phyloP scores from a whole-genome alignment of 2,797 vertebrate genomes.

The Columba guinea region DNA sequence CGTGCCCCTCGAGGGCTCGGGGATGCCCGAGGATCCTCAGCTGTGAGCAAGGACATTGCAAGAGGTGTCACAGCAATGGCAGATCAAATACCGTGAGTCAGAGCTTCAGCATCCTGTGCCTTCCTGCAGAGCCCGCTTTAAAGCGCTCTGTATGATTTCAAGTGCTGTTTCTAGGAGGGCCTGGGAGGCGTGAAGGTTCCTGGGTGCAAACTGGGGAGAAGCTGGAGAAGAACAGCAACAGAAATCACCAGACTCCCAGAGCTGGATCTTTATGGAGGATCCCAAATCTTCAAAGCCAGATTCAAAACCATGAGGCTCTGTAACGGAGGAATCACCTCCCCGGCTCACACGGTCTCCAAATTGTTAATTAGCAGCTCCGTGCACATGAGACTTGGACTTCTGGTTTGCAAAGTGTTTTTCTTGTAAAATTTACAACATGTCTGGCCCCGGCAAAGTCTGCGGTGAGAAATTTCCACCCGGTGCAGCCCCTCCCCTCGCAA shows the following conservation, averaged over 20 bases:
- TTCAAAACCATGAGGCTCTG: neutral
- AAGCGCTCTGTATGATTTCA: neutral
- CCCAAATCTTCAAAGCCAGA: neutral
- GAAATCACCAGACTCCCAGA: neutral
- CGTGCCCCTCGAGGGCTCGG: fast-evolving
- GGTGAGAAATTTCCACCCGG: constrained; percentile 47
- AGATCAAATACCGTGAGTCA: fast-evolving
- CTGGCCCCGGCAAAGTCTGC: constrained; percentile 55
- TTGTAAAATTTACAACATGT: constrained; percentile 66
- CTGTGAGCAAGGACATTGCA: neutral
- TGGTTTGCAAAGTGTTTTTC: constrained; percentile 58
- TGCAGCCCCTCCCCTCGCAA: neutral
- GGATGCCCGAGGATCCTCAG: neutral
- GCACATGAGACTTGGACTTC: neutral
- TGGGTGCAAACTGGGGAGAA: neutral
- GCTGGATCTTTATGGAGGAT: neutral
- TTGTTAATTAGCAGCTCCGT: constrained; percentile 37
- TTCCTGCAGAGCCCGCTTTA: neutral
- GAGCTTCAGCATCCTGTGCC: neutral
- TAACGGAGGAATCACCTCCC: neutral
- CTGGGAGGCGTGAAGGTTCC: neutral
- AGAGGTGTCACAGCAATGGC: neutral
- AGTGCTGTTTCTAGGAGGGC: neutral
- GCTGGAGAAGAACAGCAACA: neutral
- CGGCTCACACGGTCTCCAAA: neutral